Evolutionary conservation across 1,140 invertebrate species (phyloP).

Genomic region (Hypothenemus hampei): DNA sequence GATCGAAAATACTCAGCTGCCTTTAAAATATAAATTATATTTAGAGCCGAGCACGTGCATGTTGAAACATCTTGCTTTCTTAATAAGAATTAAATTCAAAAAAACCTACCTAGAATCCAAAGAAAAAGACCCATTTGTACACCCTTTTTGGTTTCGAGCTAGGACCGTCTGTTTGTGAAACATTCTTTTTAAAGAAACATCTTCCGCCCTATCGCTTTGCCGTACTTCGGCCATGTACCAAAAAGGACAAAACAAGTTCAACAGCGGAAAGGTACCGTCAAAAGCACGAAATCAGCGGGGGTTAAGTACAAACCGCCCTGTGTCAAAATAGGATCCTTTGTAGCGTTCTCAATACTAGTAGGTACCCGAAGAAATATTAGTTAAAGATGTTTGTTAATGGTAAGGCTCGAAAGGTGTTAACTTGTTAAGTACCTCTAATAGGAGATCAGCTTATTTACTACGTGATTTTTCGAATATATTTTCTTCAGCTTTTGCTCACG

Average conservation of each 20-base stretch:
- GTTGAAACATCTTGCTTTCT: slow-evolving; percentile 7
- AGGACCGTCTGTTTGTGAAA: slow-evolving; percentile 5
- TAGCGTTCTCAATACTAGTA: neutral
- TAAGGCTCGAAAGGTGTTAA: too few relatives aligned
- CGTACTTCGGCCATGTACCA: too few relatives aligned
- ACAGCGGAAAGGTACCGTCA: neutral
- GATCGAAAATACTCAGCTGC: too few relatives aligned
- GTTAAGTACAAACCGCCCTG: slow-evolving; percentile 18
- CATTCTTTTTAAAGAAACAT: too few relatives aligned
- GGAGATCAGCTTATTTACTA: too few relatives aligned
- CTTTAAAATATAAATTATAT: too few relatives aligned
- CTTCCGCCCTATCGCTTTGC: neutral
- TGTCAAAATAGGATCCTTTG: slow-evolving; percentile 16
- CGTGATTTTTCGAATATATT: too few relatives aligned
- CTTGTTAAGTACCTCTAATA: too few relatives aligned
- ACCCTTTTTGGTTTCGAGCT: slow-evolving; percentile 2
- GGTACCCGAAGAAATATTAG: slow-evolving; percentile 11
- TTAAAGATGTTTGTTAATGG: too few relatives aligned
- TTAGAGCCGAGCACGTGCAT: slow-evolving; percentile 12
- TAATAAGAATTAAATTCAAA: slow-evolving; percentile 4
- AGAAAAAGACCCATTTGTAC: slow-evolving; percentile 2
- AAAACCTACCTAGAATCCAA: slow-evolving; percentile 5
- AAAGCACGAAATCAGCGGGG: neutral
- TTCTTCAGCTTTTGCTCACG: too few relatives aligned
- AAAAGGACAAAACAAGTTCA: neutral